Evolutionary conservation across 2,113 vertebrate species (phyloP).

Genomic region (Cyanoramphus novaezelandiae): DNA sequence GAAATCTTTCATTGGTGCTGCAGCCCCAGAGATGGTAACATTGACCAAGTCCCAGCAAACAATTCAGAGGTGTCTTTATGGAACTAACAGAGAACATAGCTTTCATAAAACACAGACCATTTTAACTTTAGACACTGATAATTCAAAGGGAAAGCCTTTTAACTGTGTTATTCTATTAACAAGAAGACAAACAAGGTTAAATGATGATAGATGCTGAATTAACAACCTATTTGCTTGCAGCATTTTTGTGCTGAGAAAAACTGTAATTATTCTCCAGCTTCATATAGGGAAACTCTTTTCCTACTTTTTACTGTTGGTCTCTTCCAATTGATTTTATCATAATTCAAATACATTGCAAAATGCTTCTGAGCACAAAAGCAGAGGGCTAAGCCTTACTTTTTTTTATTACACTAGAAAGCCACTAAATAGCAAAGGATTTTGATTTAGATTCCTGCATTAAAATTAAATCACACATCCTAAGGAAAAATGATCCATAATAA

Average conservation of each 20-base stretch:
- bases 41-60: background rate
- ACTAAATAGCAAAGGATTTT: slow-evolving; percentile 72
- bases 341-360: slow-evolving; percentile 65
- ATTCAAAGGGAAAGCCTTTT: slow-evolving; percentile 6
- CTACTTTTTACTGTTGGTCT: background rate
- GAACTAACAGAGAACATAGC: background rate
- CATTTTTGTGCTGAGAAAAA: background rate
- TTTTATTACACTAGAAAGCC: slow-evolving; percentile 70
- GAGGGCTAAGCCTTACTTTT: slow-evolving; percentile 46
- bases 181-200: slow-evolving; percentile 6
- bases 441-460: slow-evolving; percentile 76
- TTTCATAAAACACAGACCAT: background rate
- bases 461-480: slow-evolving; percentile 78
- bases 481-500: slow-evolving; percentile 76
- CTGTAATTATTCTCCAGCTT: slow-evolving; percentile 13
- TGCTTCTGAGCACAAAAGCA: slow-evolving; percentile 51
- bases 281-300: background rate
- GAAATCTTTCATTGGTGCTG: slow-evolving; percentile 34
- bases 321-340: slow-evolving; percentile 66
- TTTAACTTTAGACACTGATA: slow-evolving; percentile 15
- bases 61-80: slow-evolving; percentile 31
- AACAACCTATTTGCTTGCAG: background rate
- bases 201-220: slow-evolving; percentile 12
- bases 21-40: background rate
- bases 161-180: background rate